Base-by-base conservation (phyloP, 2,888 invertebrate species). In the Xylota sylvarum region DNA sequence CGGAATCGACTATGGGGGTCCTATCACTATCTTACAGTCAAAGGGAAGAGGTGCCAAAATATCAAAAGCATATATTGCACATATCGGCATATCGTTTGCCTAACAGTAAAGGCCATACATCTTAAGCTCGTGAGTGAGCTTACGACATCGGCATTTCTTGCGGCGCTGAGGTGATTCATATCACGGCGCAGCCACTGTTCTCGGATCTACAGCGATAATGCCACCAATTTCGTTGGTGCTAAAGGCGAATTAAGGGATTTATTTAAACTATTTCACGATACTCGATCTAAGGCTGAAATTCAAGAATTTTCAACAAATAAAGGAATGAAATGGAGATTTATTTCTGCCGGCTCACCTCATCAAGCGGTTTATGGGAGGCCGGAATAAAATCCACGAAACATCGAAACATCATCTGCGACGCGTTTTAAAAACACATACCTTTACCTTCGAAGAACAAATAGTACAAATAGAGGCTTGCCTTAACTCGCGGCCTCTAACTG, bases 51-150 rank as follows among this genome's bases (percentile, higher is more conserved):
- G 48, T 48, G 48, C 48, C 9, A 48, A 48, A 19, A 48, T 19
- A 5, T 19, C 48, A 48, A 48, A 19, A 19, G 48, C 48, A 6
- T 48, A 48, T 19, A 48, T 48, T 40, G 69, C 69, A 9, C 17
- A n/a, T 69, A 17, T 69, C n/a, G n/a, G n/a, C n/a, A n/a, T n/a
- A n/a, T 69, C n/a, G 69, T 72, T 43, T 72, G 73, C 40, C 50
- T 60, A 23, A 50, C 72, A 17, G 60, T 58, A 48, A 60, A 58
- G 35, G 62, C 50, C 10, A 52, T 62, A 14, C 73, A 52, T 62
- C 40, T 73, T 5, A 52, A 73, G 17, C 50, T 73, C 2, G 62
- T 73, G 37, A 73, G 60, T 40, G 50, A 73, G 17, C 73, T 62
- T 10, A 62, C 73, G 19, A 73, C 62, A 37, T n/a, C 60, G 23